A percentile compares a stretch with the other conserved stretches of the same genome.
phyloP scores from a whole-genome alignment of 2,113 vertebrate genomes.

The Pelecanus crispus region DNA sequence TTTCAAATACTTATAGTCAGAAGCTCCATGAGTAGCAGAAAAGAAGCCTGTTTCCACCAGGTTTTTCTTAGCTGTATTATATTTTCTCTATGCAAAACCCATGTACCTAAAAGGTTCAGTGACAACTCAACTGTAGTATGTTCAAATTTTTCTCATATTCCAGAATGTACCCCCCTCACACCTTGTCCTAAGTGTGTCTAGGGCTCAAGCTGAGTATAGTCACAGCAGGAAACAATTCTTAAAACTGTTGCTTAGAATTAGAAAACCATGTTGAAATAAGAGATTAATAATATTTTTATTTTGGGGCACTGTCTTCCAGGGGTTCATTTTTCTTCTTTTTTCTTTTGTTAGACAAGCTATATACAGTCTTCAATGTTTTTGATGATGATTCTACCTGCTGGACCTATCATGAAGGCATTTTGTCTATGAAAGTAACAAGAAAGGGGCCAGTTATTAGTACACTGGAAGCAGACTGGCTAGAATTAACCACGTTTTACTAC shows the following conservation, averaged over 20 bases:
- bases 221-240: neutral
- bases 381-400: slow-evolving; percentile 80
- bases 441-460: slow-evolving; percentile 88
- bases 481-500: slow-evolving; percentile 90
- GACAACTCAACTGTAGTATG: neutral
- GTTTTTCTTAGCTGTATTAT: neutral
- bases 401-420: slow-evolving; percentile 87
- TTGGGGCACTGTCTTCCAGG: neutral
- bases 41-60: neutral
- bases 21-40: neutral
- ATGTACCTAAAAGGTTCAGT: neutral
- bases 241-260: neutral
- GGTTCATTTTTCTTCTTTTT: neutral
- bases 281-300: neutral
- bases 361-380: slow-evolving; percentile 86
- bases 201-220: neutral
- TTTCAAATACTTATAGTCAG: neutral
- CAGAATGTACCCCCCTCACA: neutral
- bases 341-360: slow-evolving; percentile 74
- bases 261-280: neutral
- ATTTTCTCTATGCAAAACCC: neutral
- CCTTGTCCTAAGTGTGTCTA: neutral
- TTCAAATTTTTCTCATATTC: neutral
- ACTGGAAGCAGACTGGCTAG: slow-evolving; percentile 95
- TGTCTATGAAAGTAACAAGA: slow-evolving; percentile 89